Percentiles rank a stretch among this genome's conserved stretches.
phyloP scores from a whole-genome alignment of 2,888 invertebrate species.

The Eupelmus urozonus region DNA sequence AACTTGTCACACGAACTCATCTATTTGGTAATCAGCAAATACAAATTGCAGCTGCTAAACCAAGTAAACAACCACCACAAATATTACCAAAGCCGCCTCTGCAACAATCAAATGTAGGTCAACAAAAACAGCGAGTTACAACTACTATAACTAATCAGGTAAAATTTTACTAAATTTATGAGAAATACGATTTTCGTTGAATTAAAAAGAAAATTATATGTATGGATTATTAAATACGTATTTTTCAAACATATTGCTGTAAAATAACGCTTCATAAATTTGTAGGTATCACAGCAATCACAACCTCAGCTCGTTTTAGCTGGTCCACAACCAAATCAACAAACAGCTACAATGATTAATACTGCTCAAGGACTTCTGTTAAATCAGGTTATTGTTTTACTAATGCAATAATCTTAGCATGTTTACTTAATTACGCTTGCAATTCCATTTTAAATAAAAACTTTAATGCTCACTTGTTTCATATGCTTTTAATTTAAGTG shows the following conservation, averaged over 20 bases:
- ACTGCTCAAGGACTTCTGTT: slow-evolving; percentile 76
- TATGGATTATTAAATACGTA: not conserved
- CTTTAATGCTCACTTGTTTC: slow-evolving; percentile 24
- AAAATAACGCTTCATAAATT: too few relatives aligned
- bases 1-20: slow-evolving; percentile 74
- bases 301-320: slow-evolving; percentile 77
- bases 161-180: slow-evolving; percentile 33
- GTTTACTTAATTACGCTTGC: slow-evolving; percentile 54
- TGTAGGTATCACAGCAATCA: slow-evolving; percentile 75
- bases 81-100: slow-evolving; percentile 81
- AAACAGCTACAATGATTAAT: slow-evolving; percentile 75
- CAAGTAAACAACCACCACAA: slow-evolving; percentile 80
- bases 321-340: slow-evolving; percentile 75
- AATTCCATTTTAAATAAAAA: slow-evolving; percentile 40
- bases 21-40: slow-evolving; percentile 76
- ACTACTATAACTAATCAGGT: slow-evolving; percentile 76
- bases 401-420: slow-evolving; percentile 17
- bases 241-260: slow-evolving; percentile 1
- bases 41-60: slow-evolving; percentile 74
- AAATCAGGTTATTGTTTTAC: slow-evolving; percentile 74
- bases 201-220: not conserved
- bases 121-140: slow-evolving; percentile 74
- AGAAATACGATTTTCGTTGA: too few relatives aligned
- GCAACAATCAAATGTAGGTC: slow-evolving; percentile 71
- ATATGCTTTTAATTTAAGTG: slow-evolving; percentile 29